Conservation (phyloP, 2,888 invertebrate species). For the Coelogynopora nodosa region DNA sequence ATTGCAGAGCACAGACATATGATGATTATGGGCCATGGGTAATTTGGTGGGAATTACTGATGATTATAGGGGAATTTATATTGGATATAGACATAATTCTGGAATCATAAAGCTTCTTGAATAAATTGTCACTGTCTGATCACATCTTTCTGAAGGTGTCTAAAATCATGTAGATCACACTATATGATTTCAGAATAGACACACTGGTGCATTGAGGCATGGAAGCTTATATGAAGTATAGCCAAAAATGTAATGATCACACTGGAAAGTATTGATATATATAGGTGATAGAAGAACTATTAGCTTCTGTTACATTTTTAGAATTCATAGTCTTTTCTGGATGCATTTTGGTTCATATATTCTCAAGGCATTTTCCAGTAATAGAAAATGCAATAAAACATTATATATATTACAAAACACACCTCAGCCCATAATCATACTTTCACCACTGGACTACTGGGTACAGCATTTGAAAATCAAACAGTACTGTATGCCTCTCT, state of each 20-base stretch:
- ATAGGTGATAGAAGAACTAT: background rate
- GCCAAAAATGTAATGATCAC: slow-evolving; percentile 3
- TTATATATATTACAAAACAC: no score
- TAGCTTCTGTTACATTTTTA: slow-evolving; percentile 14
- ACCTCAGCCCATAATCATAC: no score
- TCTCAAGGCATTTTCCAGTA: no score
- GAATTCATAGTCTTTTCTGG: background rate
- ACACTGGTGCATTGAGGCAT: slow-evolving; percentile 13
- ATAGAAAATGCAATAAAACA: no score
- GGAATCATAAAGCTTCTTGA: slow-evolving; percentile 17
- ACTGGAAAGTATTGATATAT: background rate
- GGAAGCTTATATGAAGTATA: slow-evolving; percentile 10
- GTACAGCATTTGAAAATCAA: slow-evolving; percentile 7
- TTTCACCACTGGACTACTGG: background rate
- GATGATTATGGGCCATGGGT: no score
- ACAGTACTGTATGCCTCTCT: background rate
- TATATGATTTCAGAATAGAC: background rate
- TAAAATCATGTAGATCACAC: background rate
- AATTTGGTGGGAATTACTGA: no score
- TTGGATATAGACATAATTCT: slow-evolving; percentile 1
- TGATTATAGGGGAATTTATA: background rate
- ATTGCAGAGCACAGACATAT: no score
- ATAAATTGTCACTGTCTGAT: background rate
- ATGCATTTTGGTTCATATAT: background rate
- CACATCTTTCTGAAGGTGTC: background rate